phyloP scores from a whole-genome alignment of 2,113 vertebrate genomes.

The Nibea albiflora region DNA sequence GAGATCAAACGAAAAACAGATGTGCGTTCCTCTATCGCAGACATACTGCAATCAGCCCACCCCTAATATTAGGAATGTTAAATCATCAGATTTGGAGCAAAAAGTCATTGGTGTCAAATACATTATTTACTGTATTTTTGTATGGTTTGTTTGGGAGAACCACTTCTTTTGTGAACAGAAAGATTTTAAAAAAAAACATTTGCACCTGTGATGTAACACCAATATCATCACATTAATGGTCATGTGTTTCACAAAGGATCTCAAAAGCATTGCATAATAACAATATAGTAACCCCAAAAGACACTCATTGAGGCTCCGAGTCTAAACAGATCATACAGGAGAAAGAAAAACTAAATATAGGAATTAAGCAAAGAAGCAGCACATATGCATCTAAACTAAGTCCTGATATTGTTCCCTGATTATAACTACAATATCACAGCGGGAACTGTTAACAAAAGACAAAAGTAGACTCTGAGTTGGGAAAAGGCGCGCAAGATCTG shows the following conservation, averaged over 20 bases:
- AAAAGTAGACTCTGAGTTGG: slow-evolving; percentile 4
- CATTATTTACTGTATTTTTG: slow-evolving; percentile 34
- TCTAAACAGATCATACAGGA: slow-evolving; percentile 18
- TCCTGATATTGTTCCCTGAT: slow-evolving; percentile 29
- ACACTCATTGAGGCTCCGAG: slow-evolving; percentile 35
- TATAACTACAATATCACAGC: slow-evolving; percentile 42
- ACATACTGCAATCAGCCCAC: neutral
- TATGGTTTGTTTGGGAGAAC: slow-evolving; percentile 7
- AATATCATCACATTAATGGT: neutral
- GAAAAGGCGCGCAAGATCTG: slow-evolving; percentile 5
- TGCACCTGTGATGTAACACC: slow-evolving; percentile 10
- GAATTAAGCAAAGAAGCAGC: slow-evolving; percentile 16
- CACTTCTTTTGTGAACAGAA: neutral
- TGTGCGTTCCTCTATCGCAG: slow-evolving; percentile 29
- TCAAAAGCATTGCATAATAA: slow-evolving; percentile 56
- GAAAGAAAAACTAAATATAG: neutral
- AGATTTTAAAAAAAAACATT: slow-evolving; percentile 8
- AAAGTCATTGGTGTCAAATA: slow-evolving; percentile 24
- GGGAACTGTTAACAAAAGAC: slow-evolving; percentile 38
- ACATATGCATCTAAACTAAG: slow-evolving; percentile 20
- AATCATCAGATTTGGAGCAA: slow-evolving; percentile 11
- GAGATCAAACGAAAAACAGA: slow-evolving; percentile 39
- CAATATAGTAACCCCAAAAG: neutral
- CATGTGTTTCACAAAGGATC: neutral
- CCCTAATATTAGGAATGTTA: slow-evolving; percentile 12